These are phyloP conservation scores for Halcyon senegalensis DNA, from an alignment of 2,113 vertebrate species.

Conservation along the genomic window DNA sequence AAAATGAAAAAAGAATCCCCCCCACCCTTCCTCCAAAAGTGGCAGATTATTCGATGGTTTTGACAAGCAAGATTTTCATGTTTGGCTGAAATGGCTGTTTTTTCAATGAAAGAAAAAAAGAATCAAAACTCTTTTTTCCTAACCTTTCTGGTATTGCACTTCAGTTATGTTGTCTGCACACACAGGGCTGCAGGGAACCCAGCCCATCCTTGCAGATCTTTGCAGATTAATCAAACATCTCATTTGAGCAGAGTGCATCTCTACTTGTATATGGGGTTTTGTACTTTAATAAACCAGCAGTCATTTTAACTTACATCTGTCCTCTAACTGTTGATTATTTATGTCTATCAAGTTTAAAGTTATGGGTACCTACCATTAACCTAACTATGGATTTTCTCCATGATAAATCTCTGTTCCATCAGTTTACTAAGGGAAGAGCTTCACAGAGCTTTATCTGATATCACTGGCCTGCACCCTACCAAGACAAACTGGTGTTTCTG, in stretches of 20 bases:
- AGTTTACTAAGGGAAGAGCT: not conserved
- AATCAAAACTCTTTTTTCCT: not conserved
- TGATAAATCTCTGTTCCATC: not conserved
- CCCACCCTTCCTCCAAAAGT: not conserved
- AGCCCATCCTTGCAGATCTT: not conserved
- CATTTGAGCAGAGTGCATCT: not conserved
- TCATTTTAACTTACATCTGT: not conserved
- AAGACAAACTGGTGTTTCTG: not conserved
- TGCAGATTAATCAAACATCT: not conserved
- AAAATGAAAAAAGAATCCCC: not conserved
- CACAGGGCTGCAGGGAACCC: not conserved
- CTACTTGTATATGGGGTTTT: not conserved
- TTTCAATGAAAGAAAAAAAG: not conserved
- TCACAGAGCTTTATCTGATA: not conserved
- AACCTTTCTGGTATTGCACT: not conserved
- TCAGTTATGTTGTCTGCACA: not conserved
- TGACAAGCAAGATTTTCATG: not conserved
- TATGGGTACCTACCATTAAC: accelerated
- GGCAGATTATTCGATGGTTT: not conserved
- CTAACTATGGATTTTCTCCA: not conserved
- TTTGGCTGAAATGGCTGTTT: not conserved
- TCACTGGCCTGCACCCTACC: not conserved
- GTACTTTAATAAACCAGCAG: not conserved
- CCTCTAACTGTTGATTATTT: not conserved
- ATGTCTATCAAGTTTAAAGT: not conserved